These are phyloP conservation scores for Polyploca ridens DNA, from an alignment of 2,888 invertebrate genomes.

Conservation along the genomic window DNA sequence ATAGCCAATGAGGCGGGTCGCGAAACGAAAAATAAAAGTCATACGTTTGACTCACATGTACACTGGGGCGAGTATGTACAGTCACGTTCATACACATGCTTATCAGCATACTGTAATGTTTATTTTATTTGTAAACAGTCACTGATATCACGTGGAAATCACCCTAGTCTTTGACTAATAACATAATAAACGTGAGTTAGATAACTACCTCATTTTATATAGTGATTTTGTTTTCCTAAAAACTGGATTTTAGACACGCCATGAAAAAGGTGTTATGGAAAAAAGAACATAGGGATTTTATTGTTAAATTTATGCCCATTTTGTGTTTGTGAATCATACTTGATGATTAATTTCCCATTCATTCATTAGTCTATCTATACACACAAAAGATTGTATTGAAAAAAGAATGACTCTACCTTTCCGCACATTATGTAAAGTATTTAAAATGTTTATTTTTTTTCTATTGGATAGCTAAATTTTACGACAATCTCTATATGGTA, in stretches of 20 bases:
- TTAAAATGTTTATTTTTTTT: not conserved
- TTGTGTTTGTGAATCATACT: not conserved
- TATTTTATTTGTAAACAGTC: not conserved
- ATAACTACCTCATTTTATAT: not conserved
- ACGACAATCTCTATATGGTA: not conserved
- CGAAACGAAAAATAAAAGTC: not conserved
- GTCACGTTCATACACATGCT: not conserved
- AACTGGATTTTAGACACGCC: no score
- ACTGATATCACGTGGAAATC: not conserved
- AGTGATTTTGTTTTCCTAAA: not conserved
- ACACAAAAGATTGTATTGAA: not conserved
- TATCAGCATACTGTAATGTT: not conserved
- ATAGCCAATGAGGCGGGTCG: no score
- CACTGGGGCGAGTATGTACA: not conserved
- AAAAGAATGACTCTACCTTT: not conserved
- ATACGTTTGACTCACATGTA: constrained; percentile 1
- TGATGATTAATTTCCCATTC: not conserved
- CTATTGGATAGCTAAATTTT: not conserved
- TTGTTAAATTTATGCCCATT: no score
- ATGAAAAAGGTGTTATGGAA: no score
- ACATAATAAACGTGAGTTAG: not conserved
- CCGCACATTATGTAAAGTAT: not conserved
- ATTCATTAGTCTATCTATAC: not conserved
- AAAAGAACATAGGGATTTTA: no score
- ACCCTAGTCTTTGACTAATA: not conserved